Base-by-base conservation (phyloP, 2,113 vertebrate species). In the Salvelinus sp. region DNA sequence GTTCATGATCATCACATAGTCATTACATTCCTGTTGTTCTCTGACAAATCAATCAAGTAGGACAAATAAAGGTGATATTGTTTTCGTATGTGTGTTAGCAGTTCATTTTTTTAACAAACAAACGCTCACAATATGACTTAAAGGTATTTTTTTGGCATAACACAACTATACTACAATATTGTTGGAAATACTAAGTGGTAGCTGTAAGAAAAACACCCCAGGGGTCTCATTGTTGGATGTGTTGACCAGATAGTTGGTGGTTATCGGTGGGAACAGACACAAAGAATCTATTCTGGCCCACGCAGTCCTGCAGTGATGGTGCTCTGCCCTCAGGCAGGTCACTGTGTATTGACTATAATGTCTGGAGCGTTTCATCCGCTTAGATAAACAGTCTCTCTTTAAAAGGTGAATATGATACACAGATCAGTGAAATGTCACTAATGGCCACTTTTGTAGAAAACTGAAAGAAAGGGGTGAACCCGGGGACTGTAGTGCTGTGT, bases 401-500 rank as follows among this genome's bases (percentile, higher is more conserved):
- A 66, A 63, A 25, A 27, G 64, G 23, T 14, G 16, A 62, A 47
- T 70, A 28, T 20, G 30, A 25, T 76, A 48, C 33, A 62, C 22
- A 58, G 22, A 13, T 20, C 30, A 60, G 60, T 25, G 25, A 72
- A 38, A 65, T 60, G 54, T 72, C 54, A 38, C 65, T 81, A 74
- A 79, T 72, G 68, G 47, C 48, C 38, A 70, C 71, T 13, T 70
- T 69, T 54, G 66, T 14, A 57, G 28, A 69, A 80, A 76, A 76
- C 30, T 74, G 47, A 76, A 30, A 76, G 58, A 72, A 44, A 44
- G 10, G 18, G 5, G 18, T 38, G 5, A 33, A 70, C 3, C 3
- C 3, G 1, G 33, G 25, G 68, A 65, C 25, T 9, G 44, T 23
- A 7, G 27, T 33, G 33, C 66, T 68, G 54, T 70, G 22, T 18